phyloP scores from a whole-genome alignment of 53 echinoderm and acorn worm species.

The Pentamera pediparva region DNA sequence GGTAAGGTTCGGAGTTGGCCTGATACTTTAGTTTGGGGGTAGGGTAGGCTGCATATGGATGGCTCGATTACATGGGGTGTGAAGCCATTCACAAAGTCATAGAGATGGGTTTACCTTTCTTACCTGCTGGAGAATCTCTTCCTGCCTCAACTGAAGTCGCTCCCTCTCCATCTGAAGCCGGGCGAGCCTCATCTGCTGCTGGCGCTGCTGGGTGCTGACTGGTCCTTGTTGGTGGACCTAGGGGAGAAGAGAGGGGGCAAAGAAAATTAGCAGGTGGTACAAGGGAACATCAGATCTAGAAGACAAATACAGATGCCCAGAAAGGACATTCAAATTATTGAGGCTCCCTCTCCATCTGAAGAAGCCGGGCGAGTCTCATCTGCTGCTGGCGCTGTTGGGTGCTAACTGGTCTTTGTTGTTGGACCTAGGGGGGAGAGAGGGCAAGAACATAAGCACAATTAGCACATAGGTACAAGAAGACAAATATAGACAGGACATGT shows the following conservation, averaged over 20 bases:
- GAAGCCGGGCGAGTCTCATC: constrained; percentile 63
- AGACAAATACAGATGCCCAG: too few relatives aligned
- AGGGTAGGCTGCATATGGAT: neutral
- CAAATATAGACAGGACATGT: too few relatives aligned
- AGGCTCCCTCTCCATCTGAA: too few relatives aligned
- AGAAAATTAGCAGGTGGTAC: too few relatives aligned
- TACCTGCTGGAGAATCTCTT: constrained; percentile 95
- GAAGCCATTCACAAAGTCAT: constrained; percentile 14
- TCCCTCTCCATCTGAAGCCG: constrained; percentile 89
- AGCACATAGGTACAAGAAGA: too few relatives aligned
- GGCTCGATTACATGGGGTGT: constrained; percentile 13
- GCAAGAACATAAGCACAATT: too few relatives aligned
- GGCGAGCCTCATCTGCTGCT: constrained; percentile 79
- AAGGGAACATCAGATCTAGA: too few relatives aligned
- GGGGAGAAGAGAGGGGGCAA: too few relatives aligned
- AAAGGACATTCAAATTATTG: too few relatives aligned
- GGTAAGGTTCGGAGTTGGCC: too few relatives aligned
- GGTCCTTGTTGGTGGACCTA: constrained; percentile 16
- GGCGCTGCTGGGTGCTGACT: constrained; percentile 67
- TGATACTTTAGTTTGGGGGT: neutral
- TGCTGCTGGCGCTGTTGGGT: constrained; percentile 86
- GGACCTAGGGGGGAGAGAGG: too few relatives aligned
- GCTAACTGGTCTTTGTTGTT: constrained; percentile 32
- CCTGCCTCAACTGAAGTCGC: constrained; percentile 72
- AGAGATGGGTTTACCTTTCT: constrained; percentile 42